Evolutionary conservation across 2,888 invertebrate species (phyloP).

Genomic region (Sphaeridia pumilis): DNA sequence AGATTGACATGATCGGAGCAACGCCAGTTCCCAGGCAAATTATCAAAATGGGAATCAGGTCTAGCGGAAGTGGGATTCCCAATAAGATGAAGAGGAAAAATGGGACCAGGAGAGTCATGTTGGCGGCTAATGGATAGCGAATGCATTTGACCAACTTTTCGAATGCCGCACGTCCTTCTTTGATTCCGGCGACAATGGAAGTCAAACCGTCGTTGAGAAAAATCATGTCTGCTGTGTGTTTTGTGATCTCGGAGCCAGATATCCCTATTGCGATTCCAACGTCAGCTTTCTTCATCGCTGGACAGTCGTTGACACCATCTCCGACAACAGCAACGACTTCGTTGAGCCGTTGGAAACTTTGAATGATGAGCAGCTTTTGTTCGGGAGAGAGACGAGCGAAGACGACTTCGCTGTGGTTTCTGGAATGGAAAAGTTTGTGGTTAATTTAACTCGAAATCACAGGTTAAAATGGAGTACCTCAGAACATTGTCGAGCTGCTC

Average conservation of each 20-base stretch:
- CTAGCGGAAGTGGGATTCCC: slow-evolving; percentile 18
- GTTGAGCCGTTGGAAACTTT: slow-evolving; percentile 67
- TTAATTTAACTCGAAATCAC: slow-evolving; percentile 45
- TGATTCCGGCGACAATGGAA: no score
- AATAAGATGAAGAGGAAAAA: slow-evolving; percentile 43
- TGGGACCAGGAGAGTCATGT: slow-evolving; percentile 95
- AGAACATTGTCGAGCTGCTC: slow-evolving; percentile 38
- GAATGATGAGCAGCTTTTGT: slow-evolving; percentile 51
- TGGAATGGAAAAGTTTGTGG: no score
- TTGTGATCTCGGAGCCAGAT: slow-evolving; percentile 74
- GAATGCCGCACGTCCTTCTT: slow-evolving; percentile 84
- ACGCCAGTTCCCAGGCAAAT: slow-evolving; percentile 11
- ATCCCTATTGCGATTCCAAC: no score
- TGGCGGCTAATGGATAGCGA: slow-evolving; percentile 90
- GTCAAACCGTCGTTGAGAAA: no score
- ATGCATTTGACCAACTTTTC: slow-evolving; percentile 97
- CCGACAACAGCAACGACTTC: slow-evolving; percentile 84
- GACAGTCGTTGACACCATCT: slow-evolving; percentile 87
- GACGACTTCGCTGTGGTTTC: slow-evolving; percentile 43
- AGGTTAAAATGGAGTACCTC: no score
- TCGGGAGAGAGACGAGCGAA: slow-evolving; percentile 47
- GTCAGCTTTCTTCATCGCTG: no score
- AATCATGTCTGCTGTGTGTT: no score
- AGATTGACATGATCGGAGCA: slow-evolving; percentile 3
- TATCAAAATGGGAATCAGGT: slow-evolving; percentile 11